Base-by-base conservation (phyloP, 2,888 invertebrate species). In the Choreutis nemorana region DNA sequence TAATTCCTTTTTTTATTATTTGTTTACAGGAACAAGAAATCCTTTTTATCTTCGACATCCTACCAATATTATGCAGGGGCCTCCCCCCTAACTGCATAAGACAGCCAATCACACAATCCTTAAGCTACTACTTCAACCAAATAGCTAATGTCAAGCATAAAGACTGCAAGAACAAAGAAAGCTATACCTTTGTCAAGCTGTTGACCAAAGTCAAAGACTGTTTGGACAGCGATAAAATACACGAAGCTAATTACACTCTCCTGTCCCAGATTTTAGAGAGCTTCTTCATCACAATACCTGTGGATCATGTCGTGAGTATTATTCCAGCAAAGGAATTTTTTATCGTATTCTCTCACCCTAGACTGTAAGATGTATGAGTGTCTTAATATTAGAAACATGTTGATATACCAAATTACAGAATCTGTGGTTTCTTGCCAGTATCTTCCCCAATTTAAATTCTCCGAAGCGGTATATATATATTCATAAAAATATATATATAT, bases 211-310 rank as follows among this genome's bases (percentile, higher is more conserved):
- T 83, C 14, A 64, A 63, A 26, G 49, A 47, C 8, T 67, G 81
- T 26, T 50, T 87, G 37, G 68, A 67, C 16, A 60, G 73, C 34
- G 70, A 79, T 7, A 65, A 65, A 36, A 81, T 84, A 32, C 83
- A 83, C 31, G 85, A 86, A 23, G 82, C 82, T 0, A 86, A 86
- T 40, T 79, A 83, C 42, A 78, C 72, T 0, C 35, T 82, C 13
- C 34, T 84, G 21, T 70, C 78, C 3, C 71, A 72, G 28, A 53
- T 73, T 1, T 45, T 84, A 2, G 83, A 83, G 42, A 54, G 59
- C 3, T 68, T 82, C 32, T 71, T 80, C 36, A 50, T 65, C 1
- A 45, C 65, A 11, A 45, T 83, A 1, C 50, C 53, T 21, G 72
- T 70, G 22, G 72, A 81, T 21, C 60, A 72, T 47, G 57, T 64